Percentiles rank a stretch among this genome's conserved stretches.
Conservation (phyloP, 2,888 invertebrate genomes). For the Dryococelus australis region DNA sequence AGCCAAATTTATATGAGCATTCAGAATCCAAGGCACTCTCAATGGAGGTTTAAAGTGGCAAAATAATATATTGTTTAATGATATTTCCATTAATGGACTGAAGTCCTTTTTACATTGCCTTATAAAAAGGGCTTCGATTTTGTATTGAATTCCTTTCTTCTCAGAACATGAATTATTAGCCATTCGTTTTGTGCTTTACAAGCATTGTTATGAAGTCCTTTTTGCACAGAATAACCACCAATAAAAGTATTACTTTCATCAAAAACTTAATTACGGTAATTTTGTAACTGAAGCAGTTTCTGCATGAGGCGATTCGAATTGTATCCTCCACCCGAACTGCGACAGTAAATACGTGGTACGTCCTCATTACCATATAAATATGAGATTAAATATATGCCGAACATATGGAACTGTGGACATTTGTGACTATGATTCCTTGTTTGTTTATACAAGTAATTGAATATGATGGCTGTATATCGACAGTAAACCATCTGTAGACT, state of each 20-base stretch:
- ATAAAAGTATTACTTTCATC: background rate
- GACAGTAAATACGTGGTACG: too few species aligned
- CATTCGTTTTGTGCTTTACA: background rate
- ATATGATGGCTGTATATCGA: too few species aligned
- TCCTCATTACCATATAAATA: too few species aligned
- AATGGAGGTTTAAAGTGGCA: background rate
- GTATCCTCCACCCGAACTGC: too few species aligned
- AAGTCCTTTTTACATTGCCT: background rate
- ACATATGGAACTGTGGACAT: too few species aligned
- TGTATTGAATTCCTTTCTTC: background rate
- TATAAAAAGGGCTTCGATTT: background rate
- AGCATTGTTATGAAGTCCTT: background rate
- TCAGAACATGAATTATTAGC: background rate
- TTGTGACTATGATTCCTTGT: too few species aligned
- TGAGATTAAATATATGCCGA: too few species aligned
- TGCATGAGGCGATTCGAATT: background rate
- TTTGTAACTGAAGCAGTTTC: background rate
- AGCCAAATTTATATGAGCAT: background rate
- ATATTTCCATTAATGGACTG: background rate
- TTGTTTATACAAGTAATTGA: too few species aligned
- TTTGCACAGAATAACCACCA: background rate
- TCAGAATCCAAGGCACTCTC: background rate
- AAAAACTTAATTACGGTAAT: background rate
- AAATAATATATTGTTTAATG: too few species aligned
- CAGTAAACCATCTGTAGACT: too few species aligned